A percentile compares a stretch with the other conserved stretches of the same genome.
phyloP scores from a whole-genome alignment of 2,113 vertebrate genomes.

The Macaca fascicularis region T2T-MFA8v1.1 NC_088393.1:51931501-51932000 shows the following conservation, averaged over 20 bases:
- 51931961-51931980: no score
- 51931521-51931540: neutral
- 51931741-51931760: neutral
- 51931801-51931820: neutral
- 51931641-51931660: neutral
- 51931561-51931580: neutral
- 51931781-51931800: neutral
- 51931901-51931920: no score
- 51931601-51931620: neutral
- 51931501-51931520: neutral
- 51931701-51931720: neutral
- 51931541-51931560: neutral
- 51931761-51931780: neutral
- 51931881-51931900: no score
- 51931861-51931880: no score
- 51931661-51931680: neutral
- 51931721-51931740: neutral
- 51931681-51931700: neutral
- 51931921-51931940: fast-evolving
- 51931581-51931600: neutral
- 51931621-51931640: neutral
- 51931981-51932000: no score
- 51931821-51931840: neutral
- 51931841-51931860: neutral
- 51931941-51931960: no score